Conservation (phyloP, 2,797 vertebrate species). For the Bradypus variegatus region DNA sequence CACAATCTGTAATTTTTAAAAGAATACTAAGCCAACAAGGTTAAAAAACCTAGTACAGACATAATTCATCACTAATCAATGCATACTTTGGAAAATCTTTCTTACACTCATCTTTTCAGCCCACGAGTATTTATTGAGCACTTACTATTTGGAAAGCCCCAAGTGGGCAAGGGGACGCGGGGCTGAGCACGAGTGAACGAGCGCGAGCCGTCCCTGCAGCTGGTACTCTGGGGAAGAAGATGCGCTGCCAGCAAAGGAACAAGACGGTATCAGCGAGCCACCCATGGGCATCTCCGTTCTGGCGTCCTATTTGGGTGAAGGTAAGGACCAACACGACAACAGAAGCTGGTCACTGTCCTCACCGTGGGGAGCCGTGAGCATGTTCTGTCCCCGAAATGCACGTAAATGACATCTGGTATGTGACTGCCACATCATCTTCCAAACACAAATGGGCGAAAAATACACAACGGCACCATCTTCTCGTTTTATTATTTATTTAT, state of each 20-base stretch:
- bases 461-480: conserved; percentile 57
- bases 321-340: not conserved
- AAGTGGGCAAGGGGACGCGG: no score
- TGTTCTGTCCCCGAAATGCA: not conserved
- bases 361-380: accelerated
- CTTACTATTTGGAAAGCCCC: conserved; percentile 38
- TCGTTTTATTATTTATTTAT: conserved; percentile 76
- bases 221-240: not conserved
- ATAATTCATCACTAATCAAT: not conserved
- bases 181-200: no score
- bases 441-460: conserved; percentile 42
- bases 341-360: not conserved
- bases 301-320: not conserved
- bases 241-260: not conserved
- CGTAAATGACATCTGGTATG: not conserved
- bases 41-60: not conserved
- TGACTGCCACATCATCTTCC: not conserved
- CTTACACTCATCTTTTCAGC: not conserved
- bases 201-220: not conserved
- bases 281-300: not conserved
- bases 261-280: not conserved
- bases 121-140: conserved; percentile 59
- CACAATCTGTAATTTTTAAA: not conserved
- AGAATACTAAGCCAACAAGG: not conserved
- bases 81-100: not conserved